These are phyloP conservation scores for Drosophila funebris DNA, from an alignment of 1,140 invertebrate genomes.

Conservation along the genomic window DNA sequence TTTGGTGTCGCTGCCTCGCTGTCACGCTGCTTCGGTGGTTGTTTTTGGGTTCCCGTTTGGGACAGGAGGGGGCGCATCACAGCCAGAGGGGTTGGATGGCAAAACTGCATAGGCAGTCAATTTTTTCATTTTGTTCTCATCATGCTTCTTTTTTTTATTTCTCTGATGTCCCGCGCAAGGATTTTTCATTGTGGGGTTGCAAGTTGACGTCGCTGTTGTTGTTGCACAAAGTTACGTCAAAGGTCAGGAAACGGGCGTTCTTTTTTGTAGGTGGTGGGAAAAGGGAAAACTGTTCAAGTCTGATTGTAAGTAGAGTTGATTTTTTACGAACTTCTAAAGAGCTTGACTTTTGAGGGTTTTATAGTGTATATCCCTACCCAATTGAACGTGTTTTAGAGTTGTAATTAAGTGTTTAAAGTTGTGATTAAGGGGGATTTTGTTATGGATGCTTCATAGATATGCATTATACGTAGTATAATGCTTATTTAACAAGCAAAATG, in stretches of 20 bases:
- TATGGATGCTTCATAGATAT: too few species aligned
- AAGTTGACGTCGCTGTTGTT: conserved; percentile 13
- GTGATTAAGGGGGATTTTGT: not conserved
- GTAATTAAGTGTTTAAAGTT: not conserved
- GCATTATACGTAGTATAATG: too few species aligned
- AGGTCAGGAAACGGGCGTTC: conserved; percentile 40
- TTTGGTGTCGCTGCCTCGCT: conserved; percentile 33
- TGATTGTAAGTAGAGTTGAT: conserved; percentile 21
- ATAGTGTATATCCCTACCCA: conserved; percentile 1
- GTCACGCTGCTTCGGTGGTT: conserved; percentile 34
- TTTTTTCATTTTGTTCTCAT: conserved; percentile 5
- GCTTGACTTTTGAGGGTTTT: conserved; percentile 44
- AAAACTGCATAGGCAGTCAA: conserved; percentile 52
- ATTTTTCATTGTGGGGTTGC: conserved; percentile 38
- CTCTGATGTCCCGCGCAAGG: conserved; percentile 35
- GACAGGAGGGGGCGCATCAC: conserved; percentile 33
- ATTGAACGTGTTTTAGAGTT: not conserved
- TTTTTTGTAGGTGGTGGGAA: conserved; percentile 5
- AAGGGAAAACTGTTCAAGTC: conserved; percentile 48
- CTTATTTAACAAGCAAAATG: too few species aligned
- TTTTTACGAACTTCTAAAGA: not conserved
- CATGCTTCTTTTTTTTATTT: not conserved
- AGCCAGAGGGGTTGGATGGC: conserved; percentile 39
- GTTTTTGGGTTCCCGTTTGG: conserved; percentile 67
- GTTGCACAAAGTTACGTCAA: conserved; percentile 49